These are phyloP conservation scores for Ictidomys tridecemlineatus DNA, from an alignment of 2,113 vertebrate species.

Conservation along the genomic window DNA sequence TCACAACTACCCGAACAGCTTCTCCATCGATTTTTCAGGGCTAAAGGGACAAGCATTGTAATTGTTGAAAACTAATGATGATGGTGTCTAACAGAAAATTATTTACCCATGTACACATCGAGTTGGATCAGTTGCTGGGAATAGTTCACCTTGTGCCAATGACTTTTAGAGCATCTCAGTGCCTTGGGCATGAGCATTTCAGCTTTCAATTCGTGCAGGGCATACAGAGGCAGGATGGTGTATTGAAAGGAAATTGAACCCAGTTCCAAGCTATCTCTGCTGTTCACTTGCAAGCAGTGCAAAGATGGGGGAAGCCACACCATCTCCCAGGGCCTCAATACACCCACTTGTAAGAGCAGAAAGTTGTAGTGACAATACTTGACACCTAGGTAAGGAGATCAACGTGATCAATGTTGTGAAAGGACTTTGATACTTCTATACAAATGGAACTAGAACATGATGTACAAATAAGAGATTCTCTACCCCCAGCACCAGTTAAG, in stretches of 20 bases:
- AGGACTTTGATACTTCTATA: neutral
- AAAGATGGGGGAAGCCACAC: neutral
- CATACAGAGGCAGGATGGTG: neutral
- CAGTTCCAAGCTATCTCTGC: neutral
- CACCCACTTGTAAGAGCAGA: neutral
- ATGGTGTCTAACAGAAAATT: conserved; percentile 55
- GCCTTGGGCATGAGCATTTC: neutral
- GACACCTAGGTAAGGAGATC: neutral
- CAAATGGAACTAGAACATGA: neutral
- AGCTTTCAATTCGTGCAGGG: neutral
- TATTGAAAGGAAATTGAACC: neutral
- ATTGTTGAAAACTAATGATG: conserved; percentile 55
- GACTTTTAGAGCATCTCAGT: neutral
- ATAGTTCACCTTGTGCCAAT: neutral
- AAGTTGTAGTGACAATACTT: neutral
- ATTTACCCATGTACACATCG: neutral
- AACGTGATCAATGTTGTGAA: neutral
- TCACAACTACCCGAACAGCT: conserved; percentile 35
- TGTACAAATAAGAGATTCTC: neutral
- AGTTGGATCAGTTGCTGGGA: neutral
- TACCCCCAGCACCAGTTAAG: fast-evolving
- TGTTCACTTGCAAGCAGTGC: neutral
- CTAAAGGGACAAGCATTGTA: neutral
- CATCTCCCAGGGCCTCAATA: neutral
- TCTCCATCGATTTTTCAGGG: neutral